phyloP scores from a whole-genome alignment of 2,113 vertebrate species.

The Nasalis larvatus region DNA sequence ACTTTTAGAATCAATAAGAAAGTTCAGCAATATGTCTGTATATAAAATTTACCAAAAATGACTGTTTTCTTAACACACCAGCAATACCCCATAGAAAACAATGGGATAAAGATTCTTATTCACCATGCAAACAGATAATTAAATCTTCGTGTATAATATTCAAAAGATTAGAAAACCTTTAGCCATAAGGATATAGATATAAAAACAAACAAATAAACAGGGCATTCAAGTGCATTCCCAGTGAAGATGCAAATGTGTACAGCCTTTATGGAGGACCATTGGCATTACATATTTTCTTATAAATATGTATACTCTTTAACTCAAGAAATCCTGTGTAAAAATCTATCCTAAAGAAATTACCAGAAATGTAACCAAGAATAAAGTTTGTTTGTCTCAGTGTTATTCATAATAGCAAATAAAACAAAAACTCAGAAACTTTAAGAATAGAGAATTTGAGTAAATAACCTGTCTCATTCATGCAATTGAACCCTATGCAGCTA shows the following conservation, averaged over 20 bases:
- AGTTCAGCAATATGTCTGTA: neutral
- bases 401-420: neutral
- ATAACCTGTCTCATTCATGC: neutral
- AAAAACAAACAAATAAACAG: neutral
- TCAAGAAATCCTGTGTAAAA: neutral
- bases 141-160: neutral
- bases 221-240: neutral
- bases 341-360: neutral
- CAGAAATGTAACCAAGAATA: neutral
- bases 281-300: neutral
- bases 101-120: neutral
- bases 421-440: neutral
- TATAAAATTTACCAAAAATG: neutral
- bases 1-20: neutral
- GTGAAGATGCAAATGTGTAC: neutral
- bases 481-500: neutral
- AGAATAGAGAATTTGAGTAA: neutral
- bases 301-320: neutral
- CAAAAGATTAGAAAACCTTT: neutral
- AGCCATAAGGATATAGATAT: neutral
- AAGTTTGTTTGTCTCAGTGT: neutral
- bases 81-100: neutral
- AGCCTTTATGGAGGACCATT: neutral
- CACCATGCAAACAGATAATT: neutral
- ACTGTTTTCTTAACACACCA: conserved; percentile 2